Base-by-base conservation (phyloP, 1,140 invertebrate genomes). In the Scylla paramamosain region DNA sequence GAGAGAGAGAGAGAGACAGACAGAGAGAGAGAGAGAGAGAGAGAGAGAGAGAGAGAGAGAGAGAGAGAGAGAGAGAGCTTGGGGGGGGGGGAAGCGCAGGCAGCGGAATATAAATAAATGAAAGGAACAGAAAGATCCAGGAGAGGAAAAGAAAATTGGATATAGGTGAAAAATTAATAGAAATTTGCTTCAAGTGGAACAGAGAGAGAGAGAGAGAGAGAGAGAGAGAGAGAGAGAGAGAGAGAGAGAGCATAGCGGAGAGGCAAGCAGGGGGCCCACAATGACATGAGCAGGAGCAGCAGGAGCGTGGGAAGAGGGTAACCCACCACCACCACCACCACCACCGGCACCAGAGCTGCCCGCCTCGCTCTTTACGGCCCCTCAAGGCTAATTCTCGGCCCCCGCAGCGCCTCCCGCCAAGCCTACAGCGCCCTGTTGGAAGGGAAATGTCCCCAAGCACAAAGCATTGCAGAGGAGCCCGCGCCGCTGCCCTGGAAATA, bases 301-400 rank as follows among this genome's bases (percentile, higher is more conserved):
- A 77, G 67, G 25, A 20, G 67, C 67, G 67, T 77, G 67, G 67
- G 67, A 77, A 77, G 67, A n/a, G 67, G 67, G 25, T 20, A n/a
- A 20, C 67, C 10, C 67, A 77, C 67, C 67, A 77, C 67, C 67
- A 77, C 67, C 67, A 77, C 67, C 67, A 77, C 67, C 67, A 77
- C 67, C 67, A 77, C 67, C 67, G n/a, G 39, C 67, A 77, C 67
- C 67, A 77, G 39, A 39, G 12, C 67, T 77, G 20, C 67, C 67
- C 16, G n/a, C 4, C 67, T 7, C 20, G 16, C 67, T n/a, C 67
- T n/a, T 77, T 77, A 77, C 67, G 67, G 67, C 67, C 67, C 67
- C 67, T 77, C 67, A 77, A 77, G 67, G 67, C 67, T 77, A 77
- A 77, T 77, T 77, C 67, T 77, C n/a, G 67, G 67, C 20, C 67